Base-by-base conservation (phyloP, 2,888 invertebrate species). In the Blastobasis adustella region DNA sequence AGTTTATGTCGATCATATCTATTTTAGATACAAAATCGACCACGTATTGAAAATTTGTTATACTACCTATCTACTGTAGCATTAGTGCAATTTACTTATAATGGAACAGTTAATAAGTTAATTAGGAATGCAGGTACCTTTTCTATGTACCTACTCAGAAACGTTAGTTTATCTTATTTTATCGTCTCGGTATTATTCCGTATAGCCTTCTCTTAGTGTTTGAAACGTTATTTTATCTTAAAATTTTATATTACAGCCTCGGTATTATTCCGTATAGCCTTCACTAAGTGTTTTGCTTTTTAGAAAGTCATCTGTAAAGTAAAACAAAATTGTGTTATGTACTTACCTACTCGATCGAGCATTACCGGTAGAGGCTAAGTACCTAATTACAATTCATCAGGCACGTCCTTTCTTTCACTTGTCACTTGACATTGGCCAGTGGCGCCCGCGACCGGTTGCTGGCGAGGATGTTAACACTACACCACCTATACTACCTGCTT, bases 321-420 rank as follows among this genome's bases (percentile, higher is more conserved):
- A 46, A 23, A 23, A 23, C 3, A 23, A 23, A 23, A 23, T 23
- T 23, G 23, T 2, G 23, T 23, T 23, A 23, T 2, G 23, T 23
- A 23, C 49, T 50, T 52, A 53, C 23, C 23, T 23, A 23, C 23
- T 23, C 23, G 23, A 23, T 2, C 23, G 23, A 23, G 23, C 23
- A 23, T 23, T 23, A 23, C 23, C 38, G 41, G 45, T 43, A 50
- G 42, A 47, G 45, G 44, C 46, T 49, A 54, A 57, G 53, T 56
- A 60, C 57, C 62, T 72, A 71, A 73, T 74, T 74, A 68, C 59
- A 62, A 71, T 76, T 74, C 69, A 55, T 62, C 54, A 59, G 60
- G 65, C 71, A 76, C 68, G 73, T 76, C 75, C 73, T 68, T 73
- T 85, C 79, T 79, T 78, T 86, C 76, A 79, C 79, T 83, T 86